Percentiles rank a stretch among this genome's conserved stretches.
These are phyloP conservation scores for Pasiphila rectangulata DNA, from an alignment of 2,888 invertebrate genomes.

Conservation along the genomic window DNA sequence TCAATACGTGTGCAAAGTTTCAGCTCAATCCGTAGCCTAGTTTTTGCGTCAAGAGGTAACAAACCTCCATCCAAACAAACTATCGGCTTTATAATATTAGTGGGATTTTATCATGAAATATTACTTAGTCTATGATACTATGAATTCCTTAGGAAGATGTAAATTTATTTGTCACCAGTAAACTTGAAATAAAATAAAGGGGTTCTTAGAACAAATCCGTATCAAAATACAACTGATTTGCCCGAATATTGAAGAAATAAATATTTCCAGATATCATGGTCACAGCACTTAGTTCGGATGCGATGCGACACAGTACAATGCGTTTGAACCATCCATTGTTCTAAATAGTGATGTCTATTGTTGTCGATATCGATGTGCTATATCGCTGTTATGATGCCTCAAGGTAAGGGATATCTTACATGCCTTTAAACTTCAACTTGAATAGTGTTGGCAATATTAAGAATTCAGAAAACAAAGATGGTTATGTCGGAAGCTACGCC, in stretches of 20 bases:
- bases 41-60: too few relatives aligned
- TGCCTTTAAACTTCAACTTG: constrained; percentile 1
- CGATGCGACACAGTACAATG: constrained; percentile 58
- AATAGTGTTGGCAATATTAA: background rate
- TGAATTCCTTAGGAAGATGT: too few relatives aligned
- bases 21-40: too few relatives aligned
- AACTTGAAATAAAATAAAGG: too few relatives aligned
- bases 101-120: too few relatives aligned
- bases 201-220: background rate
- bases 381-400: constrained; percentile 4
- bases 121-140: too few relatives aligned
- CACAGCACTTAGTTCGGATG: constrained; percentile 59
- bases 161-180: too few relatives aligned
- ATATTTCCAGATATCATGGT: constrained; percentile 39
- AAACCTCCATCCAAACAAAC: too few relatives aligned
- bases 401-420: constrained; percentile 13
- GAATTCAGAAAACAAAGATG: background rate
- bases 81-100: too few relatives aligned
- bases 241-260: too few relatives aligned
- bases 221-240: too few relatives aligned
- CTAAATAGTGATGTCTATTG: constrained; percentile 47
- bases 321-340: constrained; percentile 68
- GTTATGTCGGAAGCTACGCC: background rate
- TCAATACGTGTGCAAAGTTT: too few relatives aligned
- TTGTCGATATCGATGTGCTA: constrained; percentile 42